Evolutionary conservation across 2,888 invertebrate species (phyloP).

Genomic region (Caenorhabditis becei): DNA sequence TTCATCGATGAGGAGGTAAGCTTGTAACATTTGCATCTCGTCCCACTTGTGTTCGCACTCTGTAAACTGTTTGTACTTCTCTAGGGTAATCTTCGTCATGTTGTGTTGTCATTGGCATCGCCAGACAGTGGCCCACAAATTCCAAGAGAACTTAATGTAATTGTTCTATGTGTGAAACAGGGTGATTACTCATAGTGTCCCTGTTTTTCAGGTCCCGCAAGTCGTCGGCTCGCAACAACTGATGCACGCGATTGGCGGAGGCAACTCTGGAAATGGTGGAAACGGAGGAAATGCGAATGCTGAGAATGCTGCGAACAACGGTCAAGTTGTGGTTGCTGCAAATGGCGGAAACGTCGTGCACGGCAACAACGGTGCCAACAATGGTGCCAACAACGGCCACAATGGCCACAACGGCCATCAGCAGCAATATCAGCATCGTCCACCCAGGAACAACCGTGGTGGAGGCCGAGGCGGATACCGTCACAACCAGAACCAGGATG

Average conservation of each 20-base stretch:
- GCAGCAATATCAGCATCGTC: background rate
- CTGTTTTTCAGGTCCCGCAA: constrained; percentile 33
- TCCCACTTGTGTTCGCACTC: background rate
- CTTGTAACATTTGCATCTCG: background rate
- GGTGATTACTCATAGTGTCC: background rate
- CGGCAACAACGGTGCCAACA: no score
- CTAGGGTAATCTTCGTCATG: constrained; percentile 90
- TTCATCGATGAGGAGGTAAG: constrained; percentile 89
- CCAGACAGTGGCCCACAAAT: constrained; percentile 47
- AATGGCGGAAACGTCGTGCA: background rate
- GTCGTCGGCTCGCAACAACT: constrained; percentile 1
- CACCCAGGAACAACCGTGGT: background rate
- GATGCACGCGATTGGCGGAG: constrained; percentile 8
- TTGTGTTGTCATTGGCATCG: constrained; percentile 87
- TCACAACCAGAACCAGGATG: background rate
- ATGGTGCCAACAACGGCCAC: background rate
- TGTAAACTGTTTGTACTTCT: constrained; percentile 4
- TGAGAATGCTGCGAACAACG: background rate
- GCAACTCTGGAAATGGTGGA: background rate
- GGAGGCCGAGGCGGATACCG: background rate
- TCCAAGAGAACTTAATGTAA: constrained; percentile 57
- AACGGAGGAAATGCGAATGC: background rate
- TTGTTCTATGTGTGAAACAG: background rate
- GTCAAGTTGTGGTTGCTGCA: background rate
- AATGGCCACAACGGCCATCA: background rate